These are phyloP conservation scores for Brachylomia viminalis DNA, from an alignment of 2,888 invertebrate species.

Conservation along the genomic window DNA sequence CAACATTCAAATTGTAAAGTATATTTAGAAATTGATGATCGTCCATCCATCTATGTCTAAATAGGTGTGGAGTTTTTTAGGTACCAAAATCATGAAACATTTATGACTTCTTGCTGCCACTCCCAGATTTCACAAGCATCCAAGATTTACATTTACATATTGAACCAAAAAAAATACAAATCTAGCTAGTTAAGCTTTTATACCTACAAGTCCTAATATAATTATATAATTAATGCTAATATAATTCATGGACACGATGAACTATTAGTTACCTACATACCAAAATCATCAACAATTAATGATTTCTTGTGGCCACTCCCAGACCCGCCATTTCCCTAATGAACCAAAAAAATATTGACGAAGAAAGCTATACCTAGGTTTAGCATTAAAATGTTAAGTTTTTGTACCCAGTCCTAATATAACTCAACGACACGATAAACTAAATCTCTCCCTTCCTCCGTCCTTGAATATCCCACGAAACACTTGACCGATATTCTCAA, in stretches of 20 bases:
- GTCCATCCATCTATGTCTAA: background rate
- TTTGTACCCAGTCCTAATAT: background rate
- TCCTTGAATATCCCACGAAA: conserved; percentile 47
- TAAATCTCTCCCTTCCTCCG: conserved; percentile 9
- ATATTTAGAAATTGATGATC: background rate
- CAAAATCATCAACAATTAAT: background rate
- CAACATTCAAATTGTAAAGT: background rate
- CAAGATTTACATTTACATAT: background rate
- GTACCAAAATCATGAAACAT: background rate
- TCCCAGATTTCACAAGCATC: background rate
- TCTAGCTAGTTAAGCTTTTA: background rate
- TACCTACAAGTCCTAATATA: background rate
- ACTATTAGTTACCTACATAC: background rate
- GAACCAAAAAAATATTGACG: background rate
- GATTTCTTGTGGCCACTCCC: background rate
- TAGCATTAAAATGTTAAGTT: background rate
- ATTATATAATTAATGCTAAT: too few species aligned
- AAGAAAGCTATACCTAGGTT: background rate
- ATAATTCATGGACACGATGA: background rate
- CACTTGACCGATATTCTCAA: conserved; percentile 46
- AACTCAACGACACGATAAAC: conserved; percentile 27
- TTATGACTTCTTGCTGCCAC: background rate
- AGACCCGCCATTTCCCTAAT: background rate
- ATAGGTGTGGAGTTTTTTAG: background rate
- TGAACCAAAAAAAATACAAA: background rate